A percentile compares a stretch with the other conserved stretches of the same genome.
These are phyloP conservation scores for Halichoerus grypus DNA, from an alignment of 2,113 vertebrate species.

Conservation along the genomic window DNA sequence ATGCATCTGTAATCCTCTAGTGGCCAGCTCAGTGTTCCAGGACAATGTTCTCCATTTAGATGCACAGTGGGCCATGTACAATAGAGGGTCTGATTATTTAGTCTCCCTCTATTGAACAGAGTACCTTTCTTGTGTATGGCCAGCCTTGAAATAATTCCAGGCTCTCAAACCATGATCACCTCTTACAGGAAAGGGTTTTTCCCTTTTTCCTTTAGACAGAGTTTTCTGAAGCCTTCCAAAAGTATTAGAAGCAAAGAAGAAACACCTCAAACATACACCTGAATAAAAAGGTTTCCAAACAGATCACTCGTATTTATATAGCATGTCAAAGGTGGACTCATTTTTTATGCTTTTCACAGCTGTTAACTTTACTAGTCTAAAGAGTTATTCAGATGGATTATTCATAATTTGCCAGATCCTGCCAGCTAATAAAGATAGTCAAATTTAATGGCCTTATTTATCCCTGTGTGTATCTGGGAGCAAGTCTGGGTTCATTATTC, in stretches of 20 bases:
- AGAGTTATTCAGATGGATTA: slow-evolving; percentile 53
- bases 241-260: slow-evolving; percentile 52
- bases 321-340: slow-evolving; percentile 17
- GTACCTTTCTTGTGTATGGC: not conserved
- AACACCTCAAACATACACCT: not conserved
- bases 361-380: slow-evolving; percentile 59
- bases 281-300: slow-evolving; percentile 38
- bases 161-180: not conserved
- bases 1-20: not conserved
- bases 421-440: not conserved
- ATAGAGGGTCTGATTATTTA: not conserved
- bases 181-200: not conserved
- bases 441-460: not conserved
- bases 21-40: not conserved
- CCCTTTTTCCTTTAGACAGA: slow-evolving; percentile 11
- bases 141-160: slow-evolving; percentile 42
- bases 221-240: slow-evolving; percentile 15
- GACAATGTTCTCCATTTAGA: not conserved
- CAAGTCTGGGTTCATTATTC: not conserved
- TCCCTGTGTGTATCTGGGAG: not conserved
- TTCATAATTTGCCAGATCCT: slow-evolving; percentile 25
- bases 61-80: not conserved
- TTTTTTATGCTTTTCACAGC: slow-evolving; percentile 58
- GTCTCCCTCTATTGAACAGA: not conserved
- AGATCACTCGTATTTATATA: not conserved